Evolutionary conservation across 1,140 invertebrate genomes (phyloP).

Genomic region (Drosophila yakuba): DNA sequence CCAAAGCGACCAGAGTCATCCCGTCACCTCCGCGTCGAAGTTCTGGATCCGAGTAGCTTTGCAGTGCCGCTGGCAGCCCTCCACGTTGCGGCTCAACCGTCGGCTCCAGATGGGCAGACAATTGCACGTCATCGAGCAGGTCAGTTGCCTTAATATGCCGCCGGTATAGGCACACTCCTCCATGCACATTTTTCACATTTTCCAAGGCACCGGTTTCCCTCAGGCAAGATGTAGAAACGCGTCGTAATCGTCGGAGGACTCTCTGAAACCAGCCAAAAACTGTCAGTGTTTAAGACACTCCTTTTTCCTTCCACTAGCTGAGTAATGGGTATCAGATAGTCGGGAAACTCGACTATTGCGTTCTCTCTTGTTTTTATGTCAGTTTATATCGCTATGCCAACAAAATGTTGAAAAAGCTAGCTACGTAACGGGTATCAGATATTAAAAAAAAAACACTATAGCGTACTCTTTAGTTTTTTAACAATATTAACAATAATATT

Average conservation of each 20-base stretch:
- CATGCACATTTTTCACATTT: neutral
- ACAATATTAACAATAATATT: no score
- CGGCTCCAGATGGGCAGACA: conserved; percentile 1
- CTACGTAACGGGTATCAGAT: no score
- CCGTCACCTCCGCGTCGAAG: conserved; percentile 86
- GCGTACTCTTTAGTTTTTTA: no score
- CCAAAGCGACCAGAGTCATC: conserved; percentile 86
- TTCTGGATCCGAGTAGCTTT: conserved; percentile 24
- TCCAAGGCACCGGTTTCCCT: neutral
- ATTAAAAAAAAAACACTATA: no score
- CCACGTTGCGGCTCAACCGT: neutral
- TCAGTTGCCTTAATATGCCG: neutral
- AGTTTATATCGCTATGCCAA: no score
- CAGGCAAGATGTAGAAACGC: neutral
- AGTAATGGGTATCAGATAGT: no score
- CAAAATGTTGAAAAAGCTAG: no score
- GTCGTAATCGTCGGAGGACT: neutral
- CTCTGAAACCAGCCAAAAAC: no score
- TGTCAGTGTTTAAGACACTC: no score
- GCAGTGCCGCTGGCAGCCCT: neutral
- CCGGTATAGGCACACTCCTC: neutral
- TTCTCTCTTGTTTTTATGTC: no score
- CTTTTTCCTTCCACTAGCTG: no score
- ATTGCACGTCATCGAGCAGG: neutral
- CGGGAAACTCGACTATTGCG: no score